phyloP scores from a whole-genome alignment of 2,113 vertebrate species.

The Muntiacus reevesi region DNA sequence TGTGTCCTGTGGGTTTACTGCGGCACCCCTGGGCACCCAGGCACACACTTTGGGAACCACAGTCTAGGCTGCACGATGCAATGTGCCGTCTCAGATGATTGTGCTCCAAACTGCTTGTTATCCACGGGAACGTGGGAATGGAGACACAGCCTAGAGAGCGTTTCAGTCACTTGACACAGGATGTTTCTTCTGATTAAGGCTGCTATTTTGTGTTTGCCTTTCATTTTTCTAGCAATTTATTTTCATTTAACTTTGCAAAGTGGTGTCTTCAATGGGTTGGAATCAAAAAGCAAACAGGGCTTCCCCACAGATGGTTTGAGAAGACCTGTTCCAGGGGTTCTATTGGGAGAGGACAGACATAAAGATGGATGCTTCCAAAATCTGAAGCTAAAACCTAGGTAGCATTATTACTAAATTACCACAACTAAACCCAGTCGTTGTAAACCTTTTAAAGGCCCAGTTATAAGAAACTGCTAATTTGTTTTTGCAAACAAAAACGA shows the following conservation, averaged over 20 bases:
- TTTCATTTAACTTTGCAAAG: not conserved
- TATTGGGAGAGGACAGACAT: not conserved
- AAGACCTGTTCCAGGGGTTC: not conserved
- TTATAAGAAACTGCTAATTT: not conserved
- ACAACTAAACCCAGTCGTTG: not conserved
- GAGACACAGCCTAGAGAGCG: not conserved
- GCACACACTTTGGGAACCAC: not conserved
- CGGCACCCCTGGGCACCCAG: not conserved
- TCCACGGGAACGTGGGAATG: not conserved
- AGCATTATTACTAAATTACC: not conserved
- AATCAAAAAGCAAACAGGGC: not conserved
- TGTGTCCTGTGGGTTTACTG: not conserved
- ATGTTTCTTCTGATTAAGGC: not conserved
- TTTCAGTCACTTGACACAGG: accelerated
- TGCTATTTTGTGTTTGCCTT: not conserved
- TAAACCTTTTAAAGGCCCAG: not conserved
- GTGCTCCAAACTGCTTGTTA: not conserved
- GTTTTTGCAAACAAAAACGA: not conserved
- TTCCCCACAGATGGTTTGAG: not conserved
- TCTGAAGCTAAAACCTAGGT: not conserved
- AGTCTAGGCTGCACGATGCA: accelerated
- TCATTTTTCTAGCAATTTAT: not conserved
- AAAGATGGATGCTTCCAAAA: not conserved
- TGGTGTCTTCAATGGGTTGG: not conserved
- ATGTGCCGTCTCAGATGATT: not conserved